Percentiles rank a stretch among this genome's conserved stretches.
Evolutionary conservation across 2,113 vertebrate species (phyloP).

Genomic region (Protomyctophum bolini): DNA sequence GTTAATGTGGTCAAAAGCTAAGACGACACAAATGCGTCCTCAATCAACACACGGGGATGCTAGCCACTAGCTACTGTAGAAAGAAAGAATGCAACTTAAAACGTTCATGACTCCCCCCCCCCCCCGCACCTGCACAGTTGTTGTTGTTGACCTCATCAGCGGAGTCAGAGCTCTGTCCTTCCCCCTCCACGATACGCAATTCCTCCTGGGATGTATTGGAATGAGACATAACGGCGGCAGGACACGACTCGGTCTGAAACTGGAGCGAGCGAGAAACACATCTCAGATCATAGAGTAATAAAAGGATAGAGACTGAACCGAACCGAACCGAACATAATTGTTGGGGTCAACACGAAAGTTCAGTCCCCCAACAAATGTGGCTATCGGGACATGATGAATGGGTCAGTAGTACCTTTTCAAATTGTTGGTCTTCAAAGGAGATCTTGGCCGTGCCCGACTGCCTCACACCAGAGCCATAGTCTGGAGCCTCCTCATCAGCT

Average conservation of each 20-base stretch:
- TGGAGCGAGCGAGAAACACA: slow-evolving; percentile 52
- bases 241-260: slow-evolving; percentile 93
- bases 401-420: slow-evolving; percentile 87
- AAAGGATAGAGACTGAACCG: too few relatives aligned
- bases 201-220: slow-evolving; percentile 94
- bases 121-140: slow-evolving; percentile 85
- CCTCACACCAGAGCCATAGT: slow-evolving; percentile 94
- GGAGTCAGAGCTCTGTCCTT: slow-evolving; percentile 88
- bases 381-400: too few relatives aligned
- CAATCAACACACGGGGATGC: too few relatives aligned
- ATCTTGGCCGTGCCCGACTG: slow-evolving; percentile 96
- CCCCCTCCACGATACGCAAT: slow-evolving; percentile 94
- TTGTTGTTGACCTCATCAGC: slow-evolving; percentile 98
- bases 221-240: slow-evolving; percentile 83
- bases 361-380: too few relatives aligned
- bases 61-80: too few relatives aligned
- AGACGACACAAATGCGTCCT: neutral
- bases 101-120: neutral
- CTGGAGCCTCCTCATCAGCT: slow-evolving; percentile 98
- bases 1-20: too few relatives aligned
- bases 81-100: neutral
- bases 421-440: slow-evolving; percentile 96
- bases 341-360: too few relatives aligned
- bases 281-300: too few relatives aligned
- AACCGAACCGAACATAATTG: too few relatives aligned